Evolutionary conservation across 2,888 invertebrate species (phyloP).

Genomic region (Synergus gifuensis): DNA sequence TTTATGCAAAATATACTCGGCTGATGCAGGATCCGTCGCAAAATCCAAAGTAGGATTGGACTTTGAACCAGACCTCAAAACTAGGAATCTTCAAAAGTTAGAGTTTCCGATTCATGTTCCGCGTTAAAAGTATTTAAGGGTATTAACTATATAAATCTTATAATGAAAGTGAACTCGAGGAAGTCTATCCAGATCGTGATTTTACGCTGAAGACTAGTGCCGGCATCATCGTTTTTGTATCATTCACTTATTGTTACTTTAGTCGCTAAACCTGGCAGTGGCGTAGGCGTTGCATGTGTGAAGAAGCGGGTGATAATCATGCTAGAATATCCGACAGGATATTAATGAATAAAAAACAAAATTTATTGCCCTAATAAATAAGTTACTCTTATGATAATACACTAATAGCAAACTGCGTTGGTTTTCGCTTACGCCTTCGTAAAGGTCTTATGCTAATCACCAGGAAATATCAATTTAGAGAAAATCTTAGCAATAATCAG

Average conservation of each 20-base stretch:
- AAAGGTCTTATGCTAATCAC: slow-evolving; percentile 4
- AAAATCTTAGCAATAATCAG: background rate
- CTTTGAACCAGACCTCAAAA: too few species aligned
- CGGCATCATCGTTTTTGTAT: background rate
- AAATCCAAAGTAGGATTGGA: too few species aligned
- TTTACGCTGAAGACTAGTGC: background rate
- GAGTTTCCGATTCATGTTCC: too few species aligned
- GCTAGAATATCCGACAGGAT: background rate
- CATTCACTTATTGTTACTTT: background rate
- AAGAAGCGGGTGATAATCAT: background rate
- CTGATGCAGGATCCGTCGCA: too few species aligned
- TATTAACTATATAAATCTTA: too few species aligned
- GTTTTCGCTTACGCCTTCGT: background rate
- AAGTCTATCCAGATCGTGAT: background rate
- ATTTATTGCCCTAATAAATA: slow-evolving; percentile 7
- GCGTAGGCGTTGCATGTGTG: background rate
- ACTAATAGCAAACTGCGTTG: background rate
- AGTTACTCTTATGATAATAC: background rate
- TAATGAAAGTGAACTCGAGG: background rate
- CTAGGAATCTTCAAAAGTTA: too few species aligned
- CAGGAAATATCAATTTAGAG: background rate
- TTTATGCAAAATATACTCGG: too few species aligned
- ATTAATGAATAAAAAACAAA: background rate
- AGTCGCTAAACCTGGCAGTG: background rate
- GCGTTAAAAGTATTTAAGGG: too few species aligned